These are phyloP conservation scores for Sisyra nigra DNA, from an alignment of 2,888 invertebrate genomes.

Conservation along the genomic window DNA sequence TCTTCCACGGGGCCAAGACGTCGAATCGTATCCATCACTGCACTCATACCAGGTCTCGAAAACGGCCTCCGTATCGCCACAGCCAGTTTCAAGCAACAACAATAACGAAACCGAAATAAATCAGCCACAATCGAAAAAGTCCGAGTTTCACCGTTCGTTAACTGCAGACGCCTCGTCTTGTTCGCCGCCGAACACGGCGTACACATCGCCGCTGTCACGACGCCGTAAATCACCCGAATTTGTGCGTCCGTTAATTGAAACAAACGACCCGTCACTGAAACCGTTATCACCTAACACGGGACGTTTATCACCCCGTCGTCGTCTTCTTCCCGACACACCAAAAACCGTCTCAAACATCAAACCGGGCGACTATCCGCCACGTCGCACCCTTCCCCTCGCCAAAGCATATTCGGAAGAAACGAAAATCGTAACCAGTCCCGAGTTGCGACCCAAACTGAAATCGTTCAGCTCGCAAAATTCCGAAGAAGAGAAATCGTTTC, in stretches of 20 bases:
- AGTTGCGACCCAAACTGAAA: constrained; percentile 23
- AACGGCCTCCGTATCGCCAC: not conserved
- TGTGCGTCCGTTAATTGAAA: constrained; percentile 5
- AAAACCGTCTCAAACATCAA: constrained; percentile 1
- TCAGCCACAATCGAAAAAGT: not conserved
- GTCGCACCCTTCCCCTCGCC: constrained; percentile 10
- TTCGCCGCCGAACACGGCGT: not conserved
- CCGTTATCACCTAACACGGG: constrained; percentile 2
- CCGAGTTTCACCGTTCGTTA: constrained; percentile 1
- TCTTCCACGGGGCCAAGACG: constrained; percentile 37
- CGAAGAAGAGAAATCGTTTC: constrained; percentile 11
- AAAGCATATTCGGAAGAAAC: constrained; percentile 13
- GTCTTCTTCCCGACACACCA: not conserved
- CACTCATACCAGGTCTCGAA: constrained; percentile 16
- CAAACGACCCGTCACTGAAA: constrained; percentile 6
- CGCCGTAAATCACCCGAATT: not conserved
- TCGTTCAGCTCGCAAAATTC: constrained; percentile 20
- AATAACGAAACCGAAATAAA: not conserved
- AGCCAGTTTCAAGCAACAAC: not conserved
- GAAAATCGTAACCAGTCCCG: constrained; percentile 15
- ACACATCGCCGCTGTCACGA: not conserved
- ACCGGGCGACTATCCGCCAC: constrained; percentile 11
- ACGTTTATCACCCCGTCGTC: not conserved
- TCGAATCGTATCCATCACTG: constrained; percentile 25
- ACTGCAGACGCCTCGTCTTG: constrained; percentile 1